Percentiles rank a stretch among this genome's conserved stretches.
Evolutionary conservation across 2,113 vertebrate genomes (phyloP).

Genomic region (Nematolebias whitei): DNA sequence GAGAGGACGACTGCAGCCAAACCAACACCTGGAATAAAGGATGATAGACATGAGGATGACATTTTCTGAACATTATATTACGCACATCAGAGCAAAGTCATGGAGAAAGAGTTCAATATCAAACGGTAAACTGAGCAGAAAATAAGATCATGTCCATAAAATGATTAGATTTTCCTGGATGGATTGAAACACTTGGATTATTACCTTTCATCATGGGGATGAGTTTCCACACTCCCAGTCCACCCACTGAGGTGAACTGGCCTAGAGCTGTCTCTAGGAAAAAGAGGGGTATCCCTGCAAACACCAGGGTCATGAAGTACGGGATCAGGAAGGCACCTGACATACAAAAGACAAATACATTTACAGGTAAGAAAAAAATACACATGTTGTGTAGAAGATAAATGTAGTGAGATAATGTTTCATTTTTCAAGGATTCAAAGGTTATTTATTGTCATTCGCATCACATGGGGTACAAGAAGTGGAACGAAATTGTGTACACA

Average conservation of each 20-base stretch:
- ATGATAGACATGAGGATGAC: background rate
- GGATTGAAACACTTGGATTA: background rate
- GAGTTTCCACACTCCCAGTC: conserved; percentile 90
- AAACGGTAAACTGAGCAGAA: background rate
- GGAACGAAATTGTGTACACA: too few relatives aligned
- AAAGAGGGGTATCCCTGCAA: conserved; percentile 92
- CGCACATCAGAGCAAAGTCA: too few relatives aligned
- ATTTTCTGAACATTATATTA: too few relatives aligned
- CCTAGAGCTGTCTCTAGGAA: conserved; percentile 89
- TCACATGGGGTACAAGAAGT: too few relatives aligned
- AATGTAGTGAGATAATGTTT: background rate
- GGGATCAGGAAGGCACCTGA: conserved; percentile 91
- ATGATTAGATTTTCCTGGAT: background rate
- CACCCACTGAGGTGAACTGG: conserved; percentile 88
- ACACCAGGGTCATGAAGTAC: conserved; percentile 89
- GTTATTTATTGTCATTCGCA: too few relatives aligned
- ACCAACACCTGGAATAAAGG: conserved; percentile 82
- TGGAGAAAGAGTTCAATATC: background rate
- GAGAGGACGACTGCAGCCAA: conserved; percentile 88
- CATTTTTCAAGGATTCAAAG: too few relatives aligned
- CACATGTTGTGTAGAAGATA: too few relatives aligned
- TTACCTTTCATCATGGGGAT: conserved; percentile 95
- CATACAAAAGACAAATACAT: conserved; percentile 4
- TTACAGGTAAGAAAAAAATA: background rate
- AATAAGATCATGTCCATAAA: background rate